Evolutionary conservation across 1,140 invertebrate species (phyloP).

Genomic region (Centruroides sculpturatus): DNA sequence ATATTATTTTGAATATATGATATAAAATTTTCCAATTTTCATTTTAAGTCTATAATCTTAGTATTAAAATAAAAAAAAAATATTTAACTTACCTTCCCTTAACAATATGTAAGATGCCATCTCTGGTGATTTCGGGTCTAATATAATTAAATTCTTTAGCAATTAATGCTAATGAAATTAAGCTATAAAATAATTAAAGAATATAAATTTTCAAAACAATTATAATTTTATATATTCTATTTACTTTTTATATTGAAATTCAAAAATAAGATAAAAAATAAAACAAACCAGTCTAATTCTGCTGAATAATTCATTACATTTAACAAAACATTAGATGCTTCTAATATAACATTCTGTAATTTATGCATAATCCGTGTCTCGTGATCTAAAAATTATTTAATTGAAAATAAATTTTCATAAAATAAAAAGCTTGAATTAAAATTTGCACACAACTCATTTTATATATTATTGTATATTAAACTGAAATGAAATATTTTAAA

Average conservation of each 20-base stretch:
- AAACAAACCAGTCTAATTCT: slow-evolving; percentile 51
- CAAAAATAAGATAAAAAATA: neutral
- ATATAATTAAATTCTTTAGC: slow-evolving; percentile 54
- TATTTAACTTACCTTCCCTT: slow-evolving; percentile 39
- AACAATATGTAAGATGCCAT: slow-evolving; percentile 46
- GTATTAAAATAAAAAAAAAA: neutral
- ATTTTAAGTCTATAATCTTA: too few relatives aligned
- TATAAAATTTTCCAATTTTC: too few relatives aligned
- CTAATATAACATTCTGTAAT: slow-evolving; percentile 45
- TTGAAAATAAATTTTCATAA: neutral
- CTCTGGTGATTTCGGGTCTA: slow-evolving; percentile 42
- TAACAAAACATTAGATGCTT: slow-evolving; percentile 42
- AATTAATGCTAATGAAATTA: slow-evolving; percentile 53
- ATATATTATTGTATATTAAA: too few relatives aligned
- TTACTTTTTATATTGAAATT: neutral
- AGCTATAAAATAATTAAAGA: slow-evolving; percentile 34
- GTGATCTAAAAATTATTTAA: slow-evolving; percentile 32
- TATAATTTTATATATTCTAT: neutral
- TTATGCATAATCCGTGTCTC: slow-evolving; percentile 57
- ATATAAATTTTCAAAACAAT: slow-evolving; percentile 1
- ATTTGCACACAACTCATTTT: neutral
- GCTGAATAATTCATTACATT: slow-evolving; percentile 46
- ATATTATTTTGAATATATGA: too few relatives aligned
- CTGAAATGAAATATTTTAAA: too few relatives aligned
- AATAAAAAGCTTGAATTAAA: neutral